These are phyloP conservation scores for Drosophila willistoni DNA, from an alignment of 1,140 invertebrate genomes.

Conservation along the genomic window DNA sequence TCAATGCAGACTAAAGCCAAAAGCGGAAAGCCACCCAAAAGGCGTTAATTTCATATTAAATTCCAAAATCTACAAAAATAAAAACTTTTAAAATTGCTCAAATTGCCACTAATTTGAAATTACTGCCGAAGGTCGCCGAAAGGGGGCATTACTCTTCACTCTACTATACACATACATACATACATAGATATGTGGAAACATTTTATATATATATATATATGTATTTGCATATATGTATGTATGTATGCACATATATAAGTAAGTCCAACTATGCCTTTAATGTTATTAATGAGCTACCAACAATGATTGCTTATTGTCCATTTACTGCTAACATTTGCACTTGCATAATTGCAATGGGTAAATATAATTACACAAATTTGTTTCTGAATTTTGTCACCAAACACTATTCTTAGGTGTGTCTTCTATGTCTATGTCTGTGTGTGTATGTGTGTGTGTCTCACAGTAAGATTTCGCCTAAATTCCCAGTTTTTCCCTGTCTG, in stretches of 20 bases:
- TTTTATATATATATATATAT: neutral
- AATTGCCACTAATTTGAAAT: slow-evolving; percentile 56
- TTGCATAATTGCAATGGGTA: slow-evolving; percentile 58
- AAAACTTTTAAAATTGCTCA: slow-evolving; percentile 27
- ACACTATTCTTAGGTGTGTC: slow-evolving; percentile 21
- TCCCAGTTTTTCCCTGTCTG: neutral
- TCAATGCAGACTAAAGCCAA: slow-evolving; percentile 19
- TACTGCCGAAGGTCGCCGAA: slow-evolving; percentile 38
- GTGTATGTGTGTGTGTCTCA: neutral
- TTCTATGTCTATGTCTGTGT: no score
- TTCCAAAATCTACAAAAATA: slow-evolving; percentile 46
- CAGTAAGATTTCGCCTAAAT: neutral
- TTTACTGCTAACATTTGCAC: slow-evolving; percentile 32
- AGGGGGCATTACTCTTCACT: slow-evolving; percentile 45
- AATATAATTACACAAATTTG: slow-evolving; percentile 48
- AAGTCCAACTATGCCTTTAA: slow-evolving; percentile 30
- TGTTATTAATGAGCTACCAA: slow-evolving; percentile 51
- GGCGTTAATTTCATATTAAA: slow-evolving; percentile 54
- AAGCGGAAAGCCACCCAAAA: slow-evolving; percentile 53
- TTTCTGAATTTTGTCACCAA: slow-evolving; percentile 31
- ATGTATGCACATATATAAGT: neutral
- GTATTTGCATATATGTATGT: neutral
- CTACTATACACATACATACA: neutral
- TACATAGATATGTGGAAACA: neutral
- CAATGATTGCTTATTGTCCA: slow-evolving; percentile 43